Evolutionary conservation across 2,797 vertebrate genomes (phyloP).

Genomic region (Pogonophryne albipinna): DNA sequence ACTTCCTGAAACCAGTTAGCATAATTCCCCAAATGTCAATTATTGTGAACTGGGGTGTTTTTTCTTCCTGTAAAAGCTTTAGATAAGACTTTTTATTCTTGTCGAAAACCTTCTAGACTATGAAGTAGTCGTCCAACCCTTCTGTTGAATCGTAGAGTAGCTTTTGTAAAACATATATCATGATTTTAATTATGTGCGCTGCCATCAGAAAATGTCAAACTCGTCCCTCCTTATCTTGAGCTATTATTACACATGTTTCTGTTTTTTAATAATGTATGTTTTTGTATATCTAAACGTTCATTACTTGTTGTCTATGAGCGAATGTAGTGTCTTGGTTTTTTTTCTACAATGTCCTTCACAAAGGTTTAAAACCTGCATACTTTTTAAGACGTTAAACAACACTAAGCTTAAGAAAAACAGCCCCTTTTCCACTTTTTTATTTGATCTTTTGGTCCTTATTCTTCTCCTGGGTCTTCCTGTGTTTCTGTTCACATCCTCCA

Average conservation of each 20-base stretch:
- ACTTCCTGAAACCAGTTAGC: no score
- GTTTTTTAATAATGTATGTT: slow-evolving; percentile 68
- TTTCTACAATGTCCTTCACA: slow-evolving; percentile 60
- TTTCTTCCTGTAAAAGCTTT: not conserved
- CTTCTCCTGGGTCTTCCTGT: not conserved
- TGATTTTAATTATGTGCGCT: slow-evolving; percentile 56
- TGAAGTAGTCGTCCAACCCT: slow-evolving; percentile 25
- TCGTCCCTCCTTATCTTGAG: slow-evolving; percentile 31
- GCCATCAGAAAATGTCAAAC: slow-evolving; percentile 36
- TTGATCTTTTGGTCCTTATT: not conserved
- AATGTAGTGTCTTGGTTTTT: slow-evolving; percentile 73
- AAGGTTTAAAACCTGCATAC: slow-evolving; percentile 34
- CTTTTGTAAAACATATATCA: slow-evolving; percentile 73
- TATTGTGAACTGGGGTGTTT: not conserved
- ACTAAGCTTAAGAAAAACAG: slow-evolving; percentile 31
- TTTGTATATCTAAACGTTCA: slow-evolving; percentile 79
- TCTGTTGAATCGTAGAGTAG: slow-evolving; percentile 57
- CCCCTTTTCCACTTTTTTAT: no score
- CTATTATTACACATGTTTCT: slow-evolving; percentile 38
- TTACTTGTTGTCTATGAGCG: slow-evolving; percentile 62
- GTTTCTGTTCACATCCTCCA: not conserved
- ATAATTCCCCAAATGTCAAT: not conserved
- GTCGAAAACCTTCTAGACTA: slow-evolving; percentile 12
- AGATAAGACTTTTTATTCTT: slow-evolving; percentile 63
- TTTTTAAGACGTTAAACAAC: slow-evolving; percentile 43